These are phyloP conservation scores for Cheilosia grossa DNA, from an alignment of 2,888 invertebrate species.

Conservation along the genomic window DNA sequence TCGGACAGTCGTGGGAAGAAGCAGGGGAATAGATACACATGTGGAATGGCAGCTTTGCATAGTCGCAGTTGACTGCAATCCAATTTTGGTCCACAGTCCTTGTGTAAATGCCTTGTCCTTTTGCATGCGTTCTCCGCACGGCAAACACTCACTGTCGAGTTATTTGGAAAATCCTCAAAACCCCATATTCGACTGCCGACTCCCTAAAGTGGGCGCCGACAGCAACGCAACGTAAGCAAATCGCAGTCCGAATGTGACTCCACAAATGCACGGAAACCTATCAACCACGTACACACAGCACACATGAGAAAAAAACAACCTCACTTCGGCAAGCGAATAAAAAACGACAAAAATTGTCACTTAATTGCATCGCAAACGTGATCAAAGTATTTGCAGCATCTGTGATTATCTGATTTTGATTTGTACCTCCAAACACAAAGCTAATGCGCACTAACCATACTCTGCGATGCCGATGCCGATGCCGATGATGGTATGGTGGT, in stretches of 20 bases:
- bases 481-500: conserved; percentile 14
- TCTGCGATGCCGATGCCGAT: background rate
- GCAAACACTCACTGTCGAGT: background rate
- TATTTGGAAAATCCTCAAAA: conserved; percentile 55
- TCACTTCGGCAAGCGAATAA: conserved; percentile 27
- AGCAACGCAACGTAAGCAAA: conserved; percentile 30
- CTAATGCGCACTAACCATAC: conserved; percentile 67
- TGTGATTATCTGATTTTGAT: conserved; percentile 77
- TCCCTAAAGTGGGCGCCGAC: conserved; percentile 54
- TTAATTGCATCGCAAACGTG: conserved; percentile 83
- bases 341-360: conserved; percentile 80
- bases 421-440: conserved; percentile 74
- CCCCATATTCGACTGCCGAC: conserved; percentile 49
- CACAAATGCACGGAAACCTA: conserved; percentile 29
- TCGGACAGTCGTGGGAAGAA: conserved; percentile 33
- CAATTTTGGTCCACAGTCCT: background rate
- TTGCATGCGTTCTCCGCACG: background rate
- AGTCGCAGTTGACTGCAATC: too few species aligned
- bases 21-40: background rate
- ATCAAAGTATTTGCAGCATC: conserved; percentile 79
- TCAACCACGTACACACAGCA: conserved; percentile 55
- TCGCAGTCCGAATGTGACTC: conserved; percentile 28
- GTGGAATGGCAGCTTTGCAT: conserved; percentile 1
- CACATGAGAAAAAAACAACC: conserved; percentile 61
- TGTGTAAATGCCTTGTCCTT: conserved; percentile 9